Evolutionary conservation across 2,113 vertebrate species (phyloP), one percentile per base, ranked within the genome.

Genomic region (Labrus mixtus): DNA sequence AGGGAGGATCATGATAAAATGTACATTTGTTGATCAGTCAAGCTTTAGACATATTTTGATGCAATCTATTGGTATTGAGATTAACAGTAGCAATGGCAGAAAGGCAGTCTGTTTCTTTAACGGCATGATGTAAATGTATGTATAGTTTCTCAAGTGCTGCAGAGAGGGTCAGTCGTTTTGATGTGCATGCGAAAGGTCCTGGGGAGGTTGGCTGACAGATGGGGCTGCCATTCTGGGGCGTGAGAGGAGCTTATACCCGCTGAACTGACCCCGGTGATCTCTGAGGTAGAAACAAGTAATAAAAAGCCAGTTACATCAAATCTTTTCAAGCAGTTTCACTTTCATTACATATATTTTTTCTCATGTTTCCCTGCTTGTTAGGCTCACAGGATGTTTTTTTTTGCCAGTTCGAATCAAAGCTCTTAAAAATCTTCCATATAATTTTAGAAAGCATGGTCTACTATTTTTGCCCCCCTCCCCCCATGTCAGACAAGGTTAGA

Each of bases 181-280:
- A 68, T 87, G 68, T 87, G 78, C 56, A 63, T 39, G 82, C 13
- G 33, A 77, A 82, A 59, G 75, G 79, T 90, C 83, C 79, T 9
- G 50, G 10, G 68, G 73, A 89, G 76, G 71, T 53, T 65, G 43
- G 55, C 76, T 81, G 89, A 90, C 92, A 91, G 89, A 92, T 91
- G 88, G 89, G 83, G 50, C 68, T 57, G 82, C 64, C 59, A 60
- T 79, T 81, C 46, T 51, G 67, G 64, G 66, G 65, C 23, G 25
- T 72, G 70, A 83, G 68, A 83, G 71, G 60, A 86, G 90, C 83
- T 90, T 89, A 90, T 74, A 83, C 41, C 56, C 50, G n/a, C 78
- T 69, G 70, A 36, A 20, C 63, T 87, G 78, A 91, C 77, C 82
- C 71, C 17, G 23, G 16, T 87, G 82, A 90, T 90, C 87, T 84